phyloP scores from a whole-genome alignment of 1,140 invertebrate species.

The Drosophila nigrodunni region DNA sequence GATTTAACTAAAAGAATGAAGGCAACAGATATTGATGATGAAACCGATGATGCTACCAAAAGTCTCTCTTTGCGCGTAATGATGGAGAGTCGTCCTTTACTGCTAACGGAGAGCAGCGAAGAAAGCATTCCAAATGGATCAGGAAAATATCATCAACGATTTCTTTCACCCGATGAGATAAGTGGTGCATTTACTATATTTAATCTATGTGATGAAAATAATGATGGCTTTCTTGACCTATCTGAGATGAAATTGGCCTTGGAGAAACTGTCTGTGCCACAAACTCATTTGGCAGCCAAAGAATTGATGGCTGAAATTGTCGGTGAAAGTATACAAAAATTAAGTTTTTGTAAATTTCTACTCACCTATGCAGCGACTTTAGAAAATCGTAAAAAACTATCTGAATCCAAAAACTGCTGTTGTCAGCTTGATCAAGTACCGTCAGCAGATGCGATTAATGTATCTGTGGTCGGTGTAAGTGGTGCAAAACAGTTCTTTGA shows the following conservation, averaged over 20 bases:
- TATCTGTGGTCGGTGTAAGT: constrained; percentile 49
- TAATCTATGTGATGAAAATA: constrained; percentile 39
- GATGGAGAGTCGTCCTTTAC: constrained; percentile 30
- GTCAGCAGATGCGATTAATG: constrained; percentile 31
- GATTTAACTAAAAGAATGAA: background rate
- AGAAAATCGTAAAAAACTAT: background rate
- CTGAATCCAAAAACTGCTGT: background rate
- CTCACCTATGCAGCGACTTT: constrained; percentile 38
- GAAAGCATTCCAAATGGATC: background rate
- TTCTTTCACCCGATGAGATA: constrained; percentile 47
- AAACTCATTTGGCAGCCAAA: constrained; percentile 59
- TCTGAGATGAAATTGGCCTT: constrained; percentile 45
- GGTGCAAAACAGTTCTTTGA: constrained; percentile 61
- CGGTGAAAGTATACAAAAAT: background rate
- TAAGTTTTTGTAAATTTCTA: constrained; percentile 56
- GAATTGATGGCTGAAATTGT: constrained; percentile 40
- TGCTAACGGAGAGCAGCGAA: constrained; percentile 34
- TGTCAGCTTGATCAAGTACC: background rate
- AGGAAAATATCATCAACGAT: background rate
- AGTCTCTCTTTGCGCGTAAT: constrained; percentile 26
- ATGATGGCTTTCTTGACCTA: constrained; percentile 44
- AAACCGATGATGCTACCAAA: background rate
- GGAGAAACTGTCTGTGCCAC: constrained; percentile 56
- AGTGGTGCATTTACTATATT: constrained; percentile 33
- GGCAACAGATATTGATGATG: background rate